Conservation (phyloP, 1,140 invertebrate species). For the Leptopilina clavipes region DNA sequence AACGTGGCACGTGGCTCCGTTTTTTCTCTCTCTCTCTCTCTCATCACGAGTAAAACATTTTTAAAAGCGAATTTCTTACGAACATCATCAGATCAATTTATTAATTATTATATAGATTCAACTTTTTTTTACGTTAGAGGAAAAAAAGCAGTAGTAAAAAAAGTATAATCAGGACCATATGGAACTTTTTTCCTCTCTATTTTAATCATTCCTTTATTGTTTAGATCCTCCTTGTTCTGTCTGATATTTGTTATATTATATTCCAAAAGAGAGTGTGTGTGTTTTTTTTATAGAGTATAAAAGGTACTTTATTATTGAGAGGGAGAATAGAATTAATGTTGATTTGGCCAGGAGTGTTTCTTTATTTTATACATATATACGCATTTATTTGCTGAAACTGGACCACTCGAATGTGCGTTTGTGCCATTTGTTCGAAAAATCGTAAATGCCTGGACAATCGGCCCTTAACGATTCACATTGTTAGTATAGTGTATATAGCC, state of each 20-base stretch:
- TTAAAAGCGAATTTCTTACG: neutral
- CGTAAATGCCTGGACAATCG: slow-evolving; percentile 56
- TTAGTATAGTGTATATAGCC: slow-evolving; percentile 42
- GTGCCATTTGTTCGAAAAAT: slow-evolving; percentile 52
- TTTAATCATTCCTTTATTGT: slow-evolving; percentile 9
- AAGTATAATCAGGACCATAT: neutral
- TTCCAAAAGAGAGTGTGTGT: neutral
- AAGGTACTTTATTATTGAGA: neutral
- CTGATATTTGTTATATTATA: neutral
- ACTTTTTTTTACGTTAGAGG: neutral
- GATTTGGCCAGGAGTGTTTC: neutral
- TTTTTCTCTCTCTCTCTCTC: slow-evolving; percentile 14
- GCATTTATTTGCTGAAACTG: slow-evolving; percentile 41
- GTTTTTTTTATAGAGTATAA: neutral
- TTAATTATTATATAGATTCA: neutral
- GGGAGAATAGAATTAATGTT: slow-evolving; percentile 15
- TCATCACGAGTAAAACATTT: neutral
- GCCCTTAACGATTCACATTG: slow-evolving; percentile 55
- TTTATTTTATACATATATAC: neutral
- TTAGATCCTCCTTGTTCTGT: neutral
- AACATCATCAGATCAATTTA: slow-evolving; percentile 1
- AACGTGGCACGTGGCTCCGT: slow-evolving; percentile 53
- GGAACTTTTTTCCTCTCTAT: neutral
- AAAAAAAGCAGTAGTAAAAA: neutral
- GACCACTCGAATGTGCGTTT: slow-evolving; percentile 34